Percentiles rank a stretch among this genome's conserved stretches.
Conservation (phyloP, 2,888 invertebrate species). For the Cylindroiulus punctatus region DNA sequence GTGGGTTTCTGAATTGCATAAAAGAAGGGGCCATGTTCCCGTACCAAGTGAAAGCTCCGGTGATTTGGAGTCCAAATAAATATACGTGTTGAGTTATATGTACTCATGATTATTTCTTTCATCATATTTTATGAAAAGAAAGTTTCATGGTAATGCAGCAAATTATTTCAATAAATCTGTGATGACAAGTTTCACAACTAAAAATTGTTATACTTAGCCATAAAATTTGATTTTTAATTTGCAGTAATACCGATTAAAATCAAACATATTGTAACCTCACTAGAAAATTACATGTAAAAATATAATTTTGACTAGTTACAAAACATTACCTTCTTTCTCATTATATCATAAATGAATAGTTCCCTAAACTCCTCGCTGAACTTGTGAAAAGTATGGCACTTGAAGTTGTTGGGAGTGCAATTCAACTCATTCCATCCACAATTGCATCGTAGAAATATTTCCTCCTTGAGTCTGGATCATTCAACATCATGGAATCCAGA, state of each 20-base stretch:
- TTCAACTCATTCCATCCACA: constrained; percentile 23
- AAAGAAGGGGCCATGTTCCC: constrained; percentile 24
- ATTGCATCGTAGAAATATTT: constrained; percentile 48
- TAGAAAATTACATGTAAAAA: too few species aligned
- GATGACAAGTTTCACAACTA: too few species aligned
- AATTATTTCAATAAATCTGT: too few species aligned
- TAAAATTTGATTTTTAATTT: too few species aligned
- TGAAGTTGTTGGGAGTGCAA: not conserved
- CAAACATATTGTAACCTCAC: too few species aligned
- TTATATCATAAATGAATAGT: not conserved
- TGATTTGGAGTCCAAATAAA: not conserved
- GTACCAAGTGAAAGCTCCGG: not conserved
- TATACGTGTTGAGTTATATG: too few species aligned
- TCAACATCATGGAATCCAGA: constrained; percentile 50
- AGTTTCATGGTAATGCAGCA: too few species aligned
- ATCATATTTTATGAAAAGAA: too few species aligned
- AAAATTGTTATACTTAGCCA: too few species aligned
- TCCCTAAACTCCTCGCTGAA: not conserved
- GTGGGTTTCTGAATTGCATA: constrained; percentile 53
- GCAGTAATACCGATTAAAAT: too few species aligned
- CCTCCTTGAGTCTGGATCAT: not conserved
- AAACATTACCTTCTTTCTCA: too few species aligned
- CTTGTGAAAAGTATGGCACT: not conserved
- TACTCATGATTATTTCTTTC: too few species aligned
- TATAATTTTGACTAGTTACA: not conserved